phyloP scores from a whole-genome alignment of 2,797 vertebrate species.

The Sebastes reedi region DNA sequence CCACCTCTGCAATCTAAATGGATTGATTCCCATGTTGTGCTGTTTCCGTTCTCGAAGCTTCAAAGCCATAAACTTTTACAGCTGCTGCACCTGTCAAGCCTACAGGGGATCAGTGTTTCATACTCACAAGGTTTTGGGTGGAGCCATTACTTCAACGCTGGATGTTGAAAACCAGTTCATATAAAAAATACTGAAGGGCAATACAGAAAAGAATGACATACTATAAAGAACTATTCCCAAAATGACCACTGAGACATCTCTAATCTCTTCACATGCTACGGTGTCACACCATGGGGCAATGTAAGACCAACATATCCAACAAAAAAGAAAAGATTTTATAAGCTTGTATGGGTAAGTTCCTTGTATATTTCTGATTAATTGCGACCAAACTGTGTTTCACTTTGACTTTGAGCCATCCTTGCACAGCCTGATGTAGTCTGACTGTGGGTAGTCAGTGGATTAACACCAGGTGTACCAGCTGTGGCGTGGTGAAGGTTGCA shows the following conservation, averaged over 20 bases:
- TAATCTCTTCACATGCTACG: not conserved
- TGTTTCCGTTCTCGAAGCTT: not conserved
- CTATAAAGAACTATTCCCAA: not conserved
- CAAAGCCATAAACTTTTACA: conserved; percentile 1
- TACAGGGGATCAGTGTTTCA: not conserved
- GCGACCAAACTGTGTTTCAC: not conserved
- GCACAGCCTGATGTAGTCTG: conserved; percentile 26
- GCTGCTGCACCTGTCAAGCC: not conserved
- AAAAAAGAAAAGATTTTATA: not conserved
- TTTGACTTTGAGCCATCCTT: conserved; percentile 35
- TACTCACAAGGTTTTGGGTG: not conserved
- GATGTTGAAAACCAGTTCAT: not conserved
- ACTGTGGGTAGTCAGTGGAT: conserved; percentile 41
- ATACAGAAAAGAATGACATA: not conserved
- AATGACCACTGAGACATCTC: not conserved
- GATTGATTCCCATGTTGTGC: not conserved
- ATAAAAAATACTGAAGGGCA: not conserved
- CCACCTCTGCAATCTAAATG: not conserved
- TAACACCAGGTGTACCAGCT: conserved; percentile 47
- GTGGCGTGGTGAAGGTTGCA: conserved; percentile 21
- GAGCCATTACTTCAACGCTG: not conserved
- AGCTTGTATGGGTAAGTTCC: not conserved
- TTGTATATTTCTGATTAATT: not conserved
- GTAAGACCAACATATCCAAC: not conserved
- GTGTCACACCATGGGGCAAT: not conserved